phyloP scores from a whole-genome alignment of 1,140 invertebrate genomes.

The Sinonovacula constricta region DNA sequence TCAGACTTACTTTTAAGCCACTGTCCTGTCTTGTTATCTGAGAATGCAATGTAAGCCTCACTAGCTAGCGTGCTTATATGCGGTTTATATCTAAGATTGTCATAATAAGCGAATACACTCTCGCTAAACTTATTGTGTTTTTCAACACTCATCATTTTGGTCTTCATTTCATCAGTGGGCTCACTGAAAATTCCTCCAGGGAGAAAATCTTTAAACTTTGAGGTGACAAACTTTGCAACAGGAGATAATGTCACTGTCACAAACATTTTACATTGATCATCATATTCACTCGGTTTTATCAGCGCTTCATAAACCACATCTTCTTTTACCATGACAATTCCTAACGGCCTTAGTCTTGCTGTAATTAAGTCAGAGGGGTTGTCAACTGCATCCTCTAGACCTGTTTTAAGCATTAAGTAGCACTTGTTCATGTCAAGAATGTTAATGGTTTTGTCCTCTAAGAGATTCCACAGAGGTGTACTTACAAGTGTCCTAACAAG shows the following conservation, averaged over 20 bases:
- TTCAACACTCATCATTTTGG: slow-evolving; percentile 18
- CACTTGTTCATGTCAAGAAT: slow-evolving; percentile 4
- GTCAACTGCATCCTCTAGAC: background rate
- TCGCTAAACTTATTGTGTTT: slow-evolving; percentile 36
- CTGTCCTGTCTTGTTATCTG: slow-evolving; percentile 13
- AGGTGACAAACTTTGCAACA: background rate
- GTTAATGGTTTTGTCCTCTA: background rate
- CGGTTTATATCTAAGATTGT: slow-evolving; percentile 22
- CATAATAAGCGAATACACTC: slow-evolving; percentile 22
- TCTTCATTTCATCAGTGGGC: background rate
- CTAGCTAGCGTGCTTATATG: slow-evolving; percentile 16
- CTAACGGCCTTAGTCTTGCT: background rate
- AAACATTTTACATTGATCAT: slow-evolving; percentile 6
- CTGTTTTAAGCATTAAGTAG: background rate
- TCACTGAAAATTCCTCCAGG: slow-evolving; percentile 10
- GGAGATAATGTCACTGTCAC: background rate
- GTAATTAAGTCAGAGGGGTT: background rate
- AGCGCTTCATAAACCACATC: too few species aligned
- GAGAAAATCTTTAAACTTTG: too few species aligned
- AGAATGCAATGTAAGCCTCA: slow-evolving; percentile 24
- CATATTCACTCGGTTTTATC: too few species aligned
- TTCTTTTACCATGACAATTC: background rate
- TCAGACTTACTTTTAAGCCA: slow-evolving; percentile 1
- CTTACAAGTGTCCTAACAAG: slow-evolving; percentile 20
- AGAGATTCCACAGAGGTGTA: slow-evolving; percentile 27